phyloP scores from a whole-genome alignment of 30 jellyfish, hydroid and myxozoan genomes.

The Sanderia malayensis region DNA sequence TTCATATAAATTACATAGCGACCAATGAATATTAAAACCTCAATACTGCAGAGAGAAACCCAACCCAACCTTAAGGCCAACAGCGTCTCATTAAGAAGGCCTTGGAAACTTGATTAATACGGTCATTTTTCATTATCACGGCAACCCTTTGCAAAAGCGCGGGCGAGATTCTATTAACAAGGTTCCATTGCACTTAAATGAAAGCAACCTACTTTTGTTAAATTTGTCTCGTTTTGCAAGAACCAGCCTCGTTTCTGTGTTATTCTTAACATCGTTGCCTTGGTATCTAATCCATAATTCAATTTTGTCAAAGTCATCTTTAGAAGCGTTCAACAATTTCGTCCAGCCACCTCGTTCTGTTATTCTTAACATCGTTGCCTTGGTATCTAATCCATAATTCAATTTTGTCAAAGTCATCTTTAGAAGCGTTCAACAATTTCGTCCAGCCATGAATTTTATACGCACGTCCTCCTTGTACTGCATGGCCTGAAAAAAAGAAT shows the following conservation, averaged over 20 bases:
- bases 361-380: conserved; percentile 42
- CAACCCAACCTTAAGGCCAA: too few relatives aligned
- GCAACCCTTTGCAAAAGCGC: too few relatives aligned
- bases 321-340: conserved; percentile 42
- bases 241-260: conserved; percentile 54
- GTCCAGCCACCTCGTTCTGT: too few relatives aligned
- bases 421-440: conserved; percentile 41
- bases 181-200: too few relatives aligned
- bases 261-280: conserved; percentile 38
- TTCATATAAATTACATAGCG: too few relatives aligned
- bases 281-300: conserved; percentile 81
- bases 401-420: conserved; percentile 48
- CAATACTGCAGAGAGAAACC: too few relatives aligned
- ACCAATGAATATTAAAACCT: too few relatives aligned
- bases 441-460: conserved; percentile 82
- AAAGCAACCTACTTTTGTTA: conserved; percentile 63
- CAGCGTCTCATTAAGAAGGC: too few relatives aligned
- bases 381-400: conserved; percentile 81
- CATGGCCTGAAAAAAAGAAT: conserved; percentile 44
- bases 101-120: too few relatives aligned
- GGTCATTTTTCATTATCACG: too few relatives aligned
- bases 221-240: conserved; percentile 72
- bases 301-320: conserved; percentile 48
- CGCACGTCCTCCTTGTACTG: conserved; percentile 69
- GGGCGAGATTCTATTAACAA: too few relatives aligned